phyloP scores from a whole-genome alignment of 2,797 vertebrate genomes.

The Calcarius lapponicus region DNA sequence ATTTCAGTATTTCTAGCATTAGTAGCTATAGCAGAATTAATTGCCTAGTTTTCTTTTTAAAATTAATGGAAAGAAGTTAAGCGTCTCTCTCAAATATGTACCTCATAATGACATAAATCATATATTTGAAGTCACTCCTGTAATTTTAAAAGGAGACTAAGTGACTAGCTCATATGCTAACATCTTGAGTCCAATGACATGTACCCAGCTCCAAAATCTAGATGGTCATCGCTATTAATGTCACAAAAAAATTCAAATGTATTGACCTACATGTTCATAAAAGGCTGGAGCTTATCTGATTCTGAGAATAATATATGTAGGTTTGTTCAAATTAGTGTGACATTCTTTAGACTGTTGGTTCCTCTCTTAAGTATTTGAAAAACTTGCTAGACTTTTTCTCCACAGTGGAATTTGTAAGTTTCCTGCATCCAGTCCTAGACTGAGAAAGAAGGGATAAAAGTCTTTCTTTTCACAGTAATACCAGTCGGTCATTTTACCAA shows the following conservation, averaged over 20 bases:
- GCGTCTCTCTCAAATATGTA: background rate
- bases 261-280: background rate
- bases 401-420: background rate
- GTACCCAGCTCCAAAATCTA: background rate
- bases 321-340: background rate
- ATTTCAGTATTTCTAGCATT: background rate
- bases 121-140: background rate
- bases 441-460: background rate
- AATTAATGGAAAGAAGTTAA: background rate
- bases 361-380: background rate
- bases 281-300: background rate
- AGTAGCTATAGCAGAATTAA: background rate
- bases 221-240: background rate
- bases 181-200: background rate
- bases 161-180: background rate
- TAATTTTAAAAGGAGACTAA: background rate
- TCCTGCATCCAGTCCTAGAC: background rate
- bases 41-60: background rate
- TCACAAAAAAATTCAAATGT: background rate
- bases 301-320: background rate
- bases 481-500: background rate
- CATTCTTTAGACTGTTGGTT: background rate
- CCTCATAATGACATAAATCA: background rate
- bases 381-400: background rate
- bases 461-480: background rate